These are phyloP conservation scores for Hymenopus coronatus DNA, from an alignment of 2,888 invertebrate genomes.

Conservation along the genomic window DNA sequence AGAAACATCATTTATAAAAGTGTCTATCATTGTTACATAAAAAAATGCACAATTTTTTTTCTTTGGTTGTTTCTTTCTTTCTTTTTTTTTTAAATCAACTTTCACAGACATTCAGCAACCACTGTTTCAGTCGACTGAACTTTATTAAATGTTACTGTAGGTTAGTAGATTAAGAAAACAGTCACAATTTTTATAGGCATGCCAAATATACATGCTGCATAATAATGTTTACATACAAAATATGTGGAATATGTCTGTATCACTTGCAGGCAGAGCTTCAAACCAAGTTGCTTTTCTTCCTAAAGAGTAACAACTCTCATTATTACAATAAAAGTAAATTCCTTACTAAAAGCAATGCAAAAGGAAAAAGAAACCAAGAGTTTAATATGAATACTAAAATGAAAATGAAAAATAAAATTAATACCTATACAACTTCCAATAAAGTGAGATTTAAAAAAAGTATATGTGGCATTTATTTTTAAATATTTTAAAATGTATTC, in stretches of 20 bases:
- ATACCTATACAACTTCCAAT: too few species aligned
- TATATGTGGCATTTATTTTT: too few species aligned
- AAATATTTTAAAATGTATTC: too few species aligned
- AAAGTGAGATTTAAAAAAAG: too few species aligned
- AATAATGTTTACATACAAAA: constrained; percentile 28
- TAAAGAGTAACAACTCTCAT: constrained; percentile 24
- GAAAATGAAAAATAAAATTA: too few species aligned
- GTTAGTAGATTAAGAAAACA: neutral
- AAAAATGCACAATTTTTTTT: too few species aligned
- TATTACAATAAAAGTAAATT: neutral
- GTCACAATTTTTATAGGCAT: neutral
- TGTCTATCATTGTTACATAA: too few species aligned
- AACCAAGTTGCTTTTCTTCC: constrained; percentile 30
- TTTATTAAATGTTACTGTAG: neutral
- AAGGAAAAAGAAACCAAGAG: neutral
- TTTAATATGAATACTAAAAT: neutral
- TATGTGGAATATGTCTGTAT: constrained; percentile 27
- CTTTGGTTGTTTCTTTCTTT: too few species aligned
- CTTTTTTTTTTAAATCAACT: too few species aligned
- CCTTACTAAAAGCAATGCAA: neutral
- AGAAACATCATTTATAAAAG: too few species aligned
- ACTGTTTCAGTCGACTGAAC: too few species aligned
- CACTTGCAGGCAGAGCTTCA: constrained; percentile 29
- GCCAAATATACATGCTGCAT: neutral
- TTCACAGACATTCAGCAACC: too few species aligned